Conservation (phyloP, 2,797 vertebrate genomes). For the Myripristis murdjan region DNA sequence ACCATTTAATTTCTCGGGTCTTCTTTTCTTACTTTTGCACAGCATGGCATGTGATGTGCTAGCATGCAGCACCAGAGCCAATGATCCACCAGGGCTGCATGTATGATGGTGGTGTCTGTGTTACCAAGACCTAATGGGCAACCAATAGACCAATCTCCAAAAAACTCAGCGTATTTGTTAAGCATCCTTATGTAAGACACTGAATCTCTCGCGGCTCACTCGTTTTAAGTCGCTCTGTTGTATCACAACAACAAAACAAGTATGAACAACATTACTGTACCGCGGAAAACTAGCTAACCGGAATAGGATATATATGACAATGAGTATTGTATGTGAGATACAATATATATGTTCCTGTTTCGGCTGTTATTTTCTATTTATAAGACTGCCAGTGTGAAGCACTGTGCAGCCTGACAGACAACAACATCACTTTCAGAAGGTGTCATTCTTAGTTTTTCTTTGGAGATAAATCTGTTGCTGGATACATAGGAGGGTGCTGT, state of each 20-base stretch:
- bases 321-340: not conserved
- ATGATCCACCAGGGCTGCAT: too few relatives aligned
- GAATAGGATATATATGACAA: not conserved
- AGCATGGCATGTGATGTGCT: too few relatives aligned
- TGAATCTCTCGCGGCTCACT: conserved; percentile 8
- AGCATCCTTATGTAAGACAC: not conserved
- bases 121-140: not conserved
- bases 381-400: conserved; percentile 3
- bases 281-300: not conserved
- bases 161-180: conserved; percentile 14
- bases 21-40: too few relatives aligned
- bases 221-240: conserved; percentile 1
- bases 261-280: not conserved
- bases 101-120: not conserved
- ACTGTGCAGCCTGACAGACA: not conserved
- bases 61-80: too few relatives aligned
- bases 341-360: not conserved
- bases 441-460: conserved; percentile 35
- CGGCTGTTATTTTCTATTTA: conserved; percentile 5
- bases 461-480: conserved; percentile 35
- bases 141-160: not conserved
- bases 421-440: conserved; percentile 6
- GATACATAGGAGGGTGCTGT: conserved; percentile 19
- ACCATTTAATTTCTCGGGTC: too few relatives aligned
- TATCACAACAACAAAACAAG: conserved; percentile 15